Conservation (phyloP, 2,797 vertebrate species). For the Phataginus tetradactyla region DNA sequence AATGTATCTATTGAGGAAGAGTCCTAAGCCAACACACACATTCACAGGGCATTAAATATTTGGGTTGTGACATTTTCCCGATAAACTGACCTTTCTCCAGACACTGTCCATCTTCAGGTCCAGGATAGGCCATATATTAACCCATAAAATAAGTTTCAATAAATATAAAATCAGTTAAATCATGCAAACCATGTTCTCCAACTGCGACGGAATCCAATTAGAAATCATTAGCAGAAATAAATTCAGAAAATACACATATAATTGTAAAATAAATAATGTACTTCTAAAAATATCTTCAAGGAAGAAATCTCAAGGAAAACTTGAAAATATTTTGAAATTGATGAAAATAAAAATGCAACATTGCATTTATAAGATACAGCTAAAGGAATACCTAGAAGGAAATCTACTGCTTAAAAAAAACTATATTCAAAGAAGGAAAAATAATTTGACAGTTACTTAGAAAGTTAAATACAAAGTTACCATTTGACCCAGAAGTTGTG, state of each 20-base stretch:
- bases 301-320: background rate
- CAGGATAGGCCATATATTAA: background rate
- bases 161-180: no score
- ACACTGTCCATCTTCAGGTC: background rate
- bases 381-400: background rate
- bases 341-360: background rate
- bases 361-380: background rate
- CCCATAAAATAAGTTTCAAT: background rate
- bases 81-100: background rate
- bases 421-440: background rate
- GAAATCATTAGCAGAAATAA: background rate
- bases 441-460: background rate
- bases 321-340: background rate
- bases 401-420: background rate
- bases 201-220: background rate
- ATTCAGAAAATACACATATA: background rate
- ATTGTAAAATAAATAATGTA: background rate
- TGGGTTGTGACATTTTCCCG: background rate
- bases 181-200: background rate
- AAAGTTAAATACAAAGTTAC: background rate
- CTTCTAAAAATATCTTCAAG: background rate
- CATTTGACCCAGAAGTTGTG: background rate
- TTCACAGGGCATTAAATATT: fast-evolving
- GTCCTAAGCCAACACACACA: background rate
- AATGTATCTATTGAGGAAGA: fast-evolving